Conservation (phyloP, 2,113 vertebrate species). For the Xiphophorus maculatus region DNA sequence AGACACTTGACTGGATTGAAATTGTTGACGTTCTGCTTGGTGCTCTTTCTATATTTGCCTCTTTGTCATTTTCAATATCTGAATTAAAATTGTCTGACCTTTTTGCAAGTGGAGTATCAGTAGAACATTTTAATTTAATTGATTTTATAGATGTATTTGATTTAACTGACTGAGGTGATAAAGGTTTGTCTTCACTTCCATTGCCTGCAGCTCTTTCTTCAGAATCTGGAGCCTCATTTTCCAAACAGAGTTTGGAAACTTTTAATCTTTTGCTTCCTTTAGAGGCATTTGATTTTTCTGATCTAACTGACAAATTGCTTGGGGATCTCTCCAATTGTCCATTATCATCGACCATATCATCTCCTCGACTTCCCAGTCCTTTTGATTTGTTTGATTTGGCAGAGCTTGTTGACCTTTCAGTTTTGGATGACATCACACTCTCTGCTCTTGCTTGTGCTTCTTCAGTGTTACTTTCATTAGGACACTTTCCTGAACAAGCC, state of each 20-base stretch:
- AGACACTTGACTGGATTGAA: conserved; percentile 53
- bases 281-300: conserved; percentile 45
- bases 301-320: conserved; percentile 49
- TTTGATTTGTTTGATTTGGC: conserved; percentile 45
- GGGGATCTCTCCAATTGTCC: conserved; percentile 25
- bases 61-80: not conserved
- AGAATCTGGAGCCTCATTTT: not conserved
- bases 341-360: not conserved
- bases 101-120: not conserved
- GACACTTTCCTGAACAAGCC: not conserved
- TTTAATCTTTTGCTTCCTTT: conserved; percentile 50
- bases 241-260: conserved; percentile 17
- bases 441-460: conserved; percentile 30
- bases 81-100: not conserved
- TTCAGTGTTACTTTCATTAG: conserved; percentile 9
- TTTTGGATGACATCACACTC: conserved; percentile 51
- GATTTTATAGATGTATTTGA: conserved; percentile 8
- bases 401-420: conserved; percentile 35
- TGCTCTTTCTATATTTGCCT: not conserved
- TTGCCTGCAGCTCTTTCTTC: conserved; percentile 4
- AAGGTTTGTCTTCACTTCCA: conserved; percentile 9
- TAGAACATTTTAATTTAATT: not conserved
- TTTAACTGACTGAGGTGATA: conserved; percentile 42
- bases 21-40: conserved; percentile 10
- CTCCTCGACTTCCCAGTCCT: not conserved